A percentile compares a stretch with the other conserved stretches of the same genome.
These are phyloP conservation scores for Etheostoma cragini DNA, from an alignment of 2,113 vertebrate species.

Conservation along the genomic window DNA sequence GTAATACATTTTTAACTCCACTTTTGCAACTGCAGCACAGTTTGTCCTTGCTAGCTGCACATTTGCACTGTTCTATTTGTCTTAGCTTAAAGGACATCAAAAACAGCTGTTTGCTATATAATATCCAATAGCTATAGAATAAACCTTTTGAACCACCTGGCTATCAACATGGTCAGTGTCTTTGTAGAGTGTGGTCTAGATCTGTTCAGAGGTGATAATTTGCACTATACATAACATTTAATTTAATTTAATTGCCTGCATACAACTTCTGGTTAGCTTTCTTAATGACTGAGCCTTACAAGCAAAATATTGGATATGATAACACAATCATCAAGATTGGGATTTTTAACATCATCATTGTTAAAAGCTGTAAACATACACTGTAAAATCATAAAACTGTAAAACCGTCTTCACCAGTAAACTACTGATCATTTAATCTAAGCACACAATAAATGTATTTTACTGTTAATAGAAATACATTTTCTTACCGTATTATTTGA, in stretches of 20 bases:
- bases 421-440: too few species aligned
- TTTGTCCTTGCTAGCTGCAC: not conserved
- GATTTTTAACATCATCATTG: not conserved
- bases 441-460: too few species aligned
- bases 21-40: slow-evolving; percentile 7
- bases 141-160: slow-evolving; percentile 20
- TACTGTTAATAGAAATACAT: too few species aligned
- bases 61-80: slow-evolving; percentile 19
- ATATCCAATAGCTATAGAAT: not conserved
- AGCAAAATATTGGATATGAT: slow-evolving; percentile 1
- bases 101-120: slow-evolving; percentile 34
- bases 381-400: too few species aligned
- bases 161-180: slow-evolving; percentile 13
- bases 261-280: not conserved
- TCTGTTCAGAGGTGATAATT: too few species aligned
- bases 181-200: too few species aligned
- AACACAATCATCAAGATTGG: not conserved
- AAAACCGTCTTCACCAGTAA: too few species aligned
- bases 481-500: too few species aligned
- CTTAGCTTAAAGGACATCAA: slow-evolving; percentile 17
- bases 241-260: not conserved
- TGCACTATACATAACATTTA: too few species aligned
- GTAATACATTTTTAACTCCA: not conserved
- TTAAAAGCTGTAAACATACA: slow-evolving; percentile 5
- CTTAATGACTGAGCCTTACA: slow-evolving; percentile 2